These are phyloP conservation scores for Phylloscopus trochilus DNA, from an alignment of 2,113 vertebrate species.

Conservation along the genomic window DNA sequence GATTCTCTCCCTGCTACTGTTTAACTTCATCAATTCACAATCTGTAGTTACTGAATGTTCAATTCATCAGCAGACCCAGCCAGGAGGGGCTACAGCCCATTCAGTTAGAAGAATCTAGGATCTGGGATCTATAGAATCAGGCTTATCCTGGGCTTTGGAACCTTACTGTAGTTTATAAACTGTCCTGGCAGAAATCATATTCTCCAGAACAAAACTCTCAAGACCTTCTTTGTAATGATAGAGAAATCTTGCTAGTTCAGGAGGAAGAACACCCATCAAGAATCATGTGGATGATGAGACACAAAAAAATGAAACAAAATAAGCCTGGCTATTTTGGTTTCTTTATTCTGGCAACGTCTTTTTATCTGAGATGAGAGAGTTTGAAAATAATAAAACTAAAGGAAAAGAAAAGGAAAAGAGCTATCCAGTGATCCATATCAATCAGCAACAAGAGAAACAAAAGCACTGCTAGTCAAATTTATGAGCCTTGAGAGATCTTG, in stretches of 20 bases:
- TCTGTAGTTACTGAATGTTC: background rate
- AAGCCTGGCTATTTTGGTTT: background rate
- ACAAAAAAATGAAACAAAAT: background rate
- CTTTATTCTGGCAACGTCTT: background rate
- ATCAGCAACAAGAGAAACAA: constrained; percentile 14
- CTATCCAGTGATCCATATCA: background rate
- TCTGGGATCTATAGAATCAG: background rate
- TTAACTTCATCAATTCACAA: background rate
- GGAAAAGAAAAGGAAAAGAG: background rate
- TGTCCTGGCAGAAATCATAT: background rate
- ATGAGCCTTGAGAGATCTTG: constrained; percentile 15
- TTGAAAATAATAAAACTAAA: background rate
- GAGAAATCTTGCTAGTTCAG: background rate
- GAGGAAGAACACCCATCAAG: background rate
- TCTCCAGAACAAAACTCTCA: background rate
- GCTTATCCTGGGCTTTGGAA: background rate
- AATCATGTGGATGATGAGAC: background rate
- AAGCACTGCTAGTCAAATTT: background rate
- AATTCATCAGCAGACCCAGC: background rate
- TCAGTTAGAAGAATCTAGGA: background rate
- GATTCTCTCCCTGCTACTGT: background rate
- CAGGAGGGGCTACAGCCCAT: background rate
- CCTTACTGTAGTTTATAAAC: background rate
- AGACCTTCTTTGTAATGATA: background rate
- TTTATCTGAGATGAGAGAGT: background rate